A percentile compares a stretch with the other conserved stretches of the same genome.
Evolutionary conservation across 2,888 invertebrate genomes (phyloP).

Genomic region (Ferdinandea cuprea): DNA sequence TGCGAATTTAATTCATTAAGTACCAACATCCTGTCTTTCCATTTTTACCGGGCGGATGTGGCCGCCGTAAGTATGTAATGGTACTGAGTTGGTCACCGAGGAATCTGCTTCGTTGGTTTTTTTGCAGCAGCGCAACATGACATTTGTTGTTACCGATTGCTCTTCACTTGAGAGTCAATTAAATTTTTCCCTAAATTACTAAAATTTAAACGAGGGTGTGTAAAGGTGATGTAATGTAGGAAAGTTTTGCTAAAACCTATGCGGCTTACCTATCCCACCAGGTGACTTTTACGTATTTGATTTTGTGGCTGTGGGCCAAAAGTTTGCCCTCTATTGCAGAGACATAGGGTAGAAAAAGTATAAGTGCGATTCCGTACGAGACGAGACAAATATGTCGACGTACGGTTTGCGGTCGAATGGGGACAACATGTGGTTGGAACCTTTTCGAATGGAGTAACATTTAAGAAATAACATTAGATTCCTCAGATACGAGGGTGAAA

Average conservation of each 20-base stretch:
- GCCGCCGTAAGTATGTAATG: background rate
- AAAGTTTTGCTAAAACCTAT: slow-evolving; percentile 35
- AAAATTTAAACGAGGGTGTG: slow-evolving; percentile 7
- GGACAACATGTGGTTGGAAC: background rate
- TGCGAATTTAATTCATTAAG: slow-evolving; percentile 69
- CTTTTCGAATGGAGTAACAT: background rate
- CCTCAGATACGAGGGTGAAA: background rate
- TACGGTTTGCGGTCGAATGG: background rate
- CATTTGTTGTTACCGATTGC: background rate
- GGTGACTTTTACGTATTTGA: slow-evolving; percentile 55
- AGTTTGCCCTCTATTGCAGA: slow-evolving; percentile 15
- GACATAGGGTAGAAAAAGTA: background rate
- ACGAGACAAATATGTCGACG: background rate
- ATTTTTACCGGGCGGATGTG: slow-evolving; percentile 9
- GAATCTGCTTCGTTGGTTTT: slow-evolving; percentile 5
- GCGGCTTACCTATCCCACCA: slow-evolving; percentile 44
- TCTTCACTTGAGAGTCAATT: slow-evolving; percentile 6
- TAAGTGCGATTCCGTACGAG: background rate
- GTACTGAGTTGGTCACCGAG: background rate
- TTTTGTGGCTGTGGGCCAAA: slow-evolving; percentile 37
- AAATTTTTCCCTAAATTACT: slow-evolving; percentile 32
- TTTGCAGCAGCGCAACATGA: background rate
- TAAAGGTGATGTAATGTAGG: background rate
- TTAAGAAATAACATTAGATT: background rate
- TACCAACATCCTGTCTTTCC: slow-evolving; percentile 23